Evolutionary conservation across 2,113 vertebrate genomes (phyloP), one percentile per base, ranked within the genome.

Genomic region (Suncus etruscus): DNA sequence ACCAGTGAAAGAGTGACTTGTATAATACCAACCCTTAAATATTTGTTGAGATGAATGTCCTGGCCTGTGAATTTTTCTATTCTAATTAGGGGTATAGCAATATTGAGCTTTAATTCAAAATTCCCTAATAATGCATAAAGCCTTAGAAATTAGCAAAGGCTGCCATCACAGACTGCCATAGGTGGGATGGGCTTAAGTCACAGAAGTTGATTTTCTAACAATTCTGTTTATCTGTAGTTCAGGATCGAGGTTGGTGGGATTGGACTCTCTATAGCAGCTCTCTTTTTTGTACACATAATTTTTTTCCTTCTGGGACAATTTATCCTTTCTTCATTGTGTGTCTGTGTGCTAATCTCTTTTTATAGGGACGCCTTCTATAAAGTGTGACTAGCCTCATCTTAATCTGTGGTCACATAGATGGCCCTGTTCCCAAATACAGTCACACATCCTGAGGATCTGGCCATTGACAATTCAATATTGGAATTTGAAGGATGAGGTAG

Each of bases 1-100:
- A 25, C 54, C 32, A 79, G 25, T 86, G 15, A 20, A 86, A 76
- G 50, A 76, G 31, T 83, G n/a, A 48, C 92, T 74, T 61, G 24
- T 83, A 11, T 29, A 69, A 31, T 25, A 32, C 18, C 25, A 51
- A 2, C 25, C 29, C 25, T 92, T 81, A 80, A 72, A 72, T 81
- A 61, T 81, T 77, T 69, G 51, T 85, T 77, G 54, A 29, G 22
- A 11, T 76, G 48, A 47, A 76, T 47, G 54, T 75, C 58, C 24
- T 66, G 63, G 22, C 18, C 18, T 47, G 5, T 45, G 51, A 7
- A 68, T 91, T 63, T 78, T 7, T 1, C 45, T 27, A 16, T 87
- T 73, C 58, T 70, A 47, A 54, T 25, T 39, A 58, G 25, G 4
- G 45, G 14, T 78, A 45, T 31, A 68, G 14, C 27, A 12, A 24